Percentiles rank a stretch among this genome's conserved stretches.
Evolutionary conservation across 1,140 invertebrate species (phyloP).

Genomic region (Nasonia longicornis): DNA sequence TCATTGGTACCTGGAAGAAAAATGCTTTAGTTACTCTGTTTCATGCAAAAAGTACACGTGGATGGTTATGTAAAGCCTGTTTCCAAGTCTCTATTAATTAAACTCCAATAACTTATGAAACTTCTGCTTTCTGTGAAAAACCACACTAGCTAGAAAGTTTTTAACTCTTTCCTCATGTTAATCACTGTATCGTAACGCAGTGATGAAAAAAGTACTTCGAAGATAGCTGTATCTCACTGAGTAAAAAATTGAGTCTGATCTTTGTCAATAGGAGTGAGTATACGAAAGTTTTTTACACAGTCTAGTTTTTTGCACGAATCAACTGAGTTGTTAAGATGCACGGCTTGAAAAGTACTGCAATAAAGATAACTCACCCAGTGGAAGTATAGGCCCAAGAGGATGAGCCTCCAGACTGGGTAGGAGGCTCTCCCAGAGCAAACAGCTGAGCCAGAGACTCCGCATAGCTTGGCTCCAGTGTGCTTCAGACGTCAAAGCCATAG

Average conservation of each 20-base stretch:
- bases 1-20: constrained; percentile 53
- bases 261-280: background rate
- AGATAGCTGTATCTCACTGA: background rate
- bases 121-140: background rate
- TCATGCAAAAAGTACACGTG: background rate
- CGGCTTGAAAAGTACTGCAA: background rate
- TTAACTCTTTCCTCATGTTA: background rate
- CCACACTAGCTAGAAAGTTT: background rate
- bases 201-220: background rate
- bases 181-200: background rate
- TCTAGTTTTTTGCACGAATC: background rate
- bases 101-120: background rate
- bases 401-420: constrained; percentile 56
- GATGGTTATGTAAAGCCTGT: background rate
- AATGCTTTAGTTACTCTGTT: background rate
- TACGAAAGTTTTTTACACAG: background rate
- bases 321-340: no score
- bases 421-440: constrained; percentile 61
- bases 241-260: background rate
- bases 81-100: background rate
- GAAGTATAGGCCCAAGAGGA: constrained; percentile 51
- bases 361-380: constrained; percentile 8
- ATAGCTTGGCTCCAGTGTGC: constrained; percentile 50
- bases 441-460: constrained; percentile 58
- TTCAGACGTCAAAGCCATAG: constrained; percentile 24